Percentiles rank a stretch among this genome's conserved stretches.
Conservation (phyloP, 2,113 vertebrate genomes). For the Clarias magur region DNA sequence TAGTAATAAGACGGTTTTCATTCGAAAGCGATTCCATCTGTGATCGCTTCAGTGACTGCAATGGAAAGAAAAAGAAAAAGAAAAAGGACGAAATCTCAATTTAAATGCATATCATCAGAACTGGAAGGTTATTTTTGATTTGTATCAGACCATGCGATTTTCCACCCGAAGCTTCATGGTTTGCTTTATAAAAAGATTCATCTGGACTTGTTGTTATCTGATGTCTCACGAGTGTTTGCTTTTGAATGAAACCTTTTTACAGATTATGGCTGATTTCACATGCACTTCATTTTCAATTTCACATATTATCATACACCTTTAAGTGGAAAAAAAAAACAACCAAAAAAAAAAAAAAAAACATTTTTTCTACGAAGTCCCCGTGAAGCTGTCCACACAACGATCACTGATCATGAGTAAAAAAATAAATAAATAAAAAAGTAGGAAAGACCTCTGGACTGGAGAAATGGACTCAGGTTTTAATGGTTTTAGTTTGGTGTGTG, state of each 20-base stretch:
- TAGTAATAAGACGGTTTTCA: background rate
- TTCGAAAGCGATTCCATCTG: background rate
- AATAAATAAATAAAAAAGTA: background rate
- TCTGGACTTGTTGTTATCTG: background rate
- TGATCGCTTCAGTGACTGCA: background rate
- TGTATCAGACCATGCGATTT: background rate
- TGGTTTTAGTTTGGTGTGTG: background rate
- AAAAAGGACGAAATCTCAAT: background rate
- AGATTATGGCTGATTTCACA: no score
- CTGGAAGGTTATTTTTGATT: background rate
- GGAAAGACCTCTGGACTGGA: background rate
- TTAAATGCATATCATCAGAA: background rate
- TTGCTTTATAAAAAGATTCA: background rate
- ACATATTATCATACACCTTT: no score
- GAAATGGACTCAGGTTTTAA: background rate
- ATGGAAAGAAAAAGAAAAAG: background rate
- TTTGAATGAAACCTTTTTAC: no score
- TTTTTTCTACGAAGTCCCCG: no score
- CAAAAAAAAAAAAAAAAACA: no score
- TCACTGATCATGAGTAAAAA: background rate
- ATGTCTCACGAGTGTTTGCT: no score
- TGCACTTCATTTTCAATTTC: no score
- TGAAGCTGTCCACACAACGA: background rate
- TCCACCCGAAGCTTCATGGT: background rate
- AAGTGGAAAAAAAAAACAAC: no score